Evolutionary conservation across 2,797 vertebrate genomes (phyloP), one percentile per base, ranked within the genome.

Genomic region (Allobates femoralis): DNA sequence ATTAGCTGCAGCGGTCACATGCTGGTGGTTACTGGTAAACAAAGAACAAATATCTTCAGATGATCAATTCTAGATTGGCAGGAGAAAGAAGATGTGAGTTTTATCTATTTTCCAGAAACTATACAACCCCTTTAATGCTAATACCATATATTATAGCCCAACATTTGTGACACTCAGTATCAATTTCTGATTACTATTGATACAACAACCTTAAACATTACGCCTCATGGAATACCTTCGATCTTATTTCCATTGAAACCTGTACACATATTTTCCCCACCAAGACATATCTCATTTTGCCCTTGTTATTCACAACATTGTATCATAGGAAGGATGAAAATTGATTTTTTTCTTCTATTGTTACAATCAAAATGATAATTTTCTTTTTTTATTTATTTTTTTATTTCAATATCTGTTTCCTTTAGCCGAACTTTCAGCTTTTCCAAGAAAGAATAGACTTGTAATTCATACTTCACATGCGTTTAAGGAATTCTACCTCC

Each of bases 321-420:
- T 83, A 86, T 75, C 80, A 73, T 81, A 76, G 37, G 85, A 78
- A 81, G 75, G 77, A 89, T 28, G n/a, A 90, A 89, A 91, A 91
- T 88, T 58, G 5, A 30, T 80, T 87, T 89, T 87, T 79, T 79
- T 86, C 66, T 80, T 66, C 77, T 50, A 84, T 85, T 79, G 66
- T 37, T 69, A 89, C 89, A 87, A 91, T 92, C 81, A 90, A 92
- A 92, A 89, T 89, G 86, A 77, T 89, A 89, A 89, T 91, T 85
- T 76, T 34, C 90, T 91, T 88, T 67, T 91, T 91, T 71, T 73
- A 46, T 14, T 73, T 74, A 26, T 46, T 69, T 74, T 41, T 74
- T 50, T 89, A 78, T 91, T 91, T 89, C 86, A 90, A 86, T 89
- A 90, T 83, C 80, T 7, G 80, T 90, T 86, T 62, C 79, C 60